Percentiles rank a stretch among this genome's conserved stretches.
Evolutionary conservation across 2,888 invertebrate species (phyloP).

Genomic region (Leptothorax acervorum): DNA sequence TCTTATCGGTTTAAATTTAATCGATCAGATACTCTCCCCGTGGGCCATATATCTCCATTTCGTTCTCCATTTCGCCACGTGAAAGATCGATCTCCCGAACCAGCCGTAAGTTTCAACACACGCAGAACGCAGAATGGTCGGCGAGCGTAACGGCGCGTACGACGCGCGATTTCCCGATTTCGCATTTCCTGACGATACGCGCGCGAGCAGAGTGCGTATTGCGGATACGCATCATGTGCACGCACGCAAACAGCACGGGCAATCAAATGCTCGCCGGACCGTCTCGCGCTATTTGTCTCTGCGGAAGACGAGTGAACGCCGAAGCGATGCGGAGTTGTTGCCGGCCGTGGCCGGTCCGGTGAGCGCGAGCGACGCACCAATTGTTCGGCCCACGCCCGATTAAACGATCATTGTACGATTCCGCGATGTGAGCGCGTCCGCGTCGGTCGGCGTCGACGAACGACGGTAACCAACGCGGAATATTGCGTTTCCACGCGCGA

Average conservation of each 20-base stretch:
- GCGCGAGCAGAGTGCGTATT: conserved; percentile 68
- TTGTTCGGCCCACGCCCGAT: conserved; percentile 85
- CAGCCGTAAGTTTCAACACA: conserved; percentile 53
- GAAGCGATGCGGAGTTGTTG: conserved; percentile 70
- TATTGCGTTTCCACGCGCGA: conserved; percentile 78
- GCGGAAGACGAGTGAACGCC: conserved; percentile 83
- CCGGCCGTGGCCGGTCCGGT: conserved; percentile 56
- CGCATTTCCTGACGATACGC: conserved; percentile 71
- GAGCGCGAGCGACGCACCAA: conserved; percentile 75
- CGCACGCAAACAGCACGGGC: conserved; percentile 83
- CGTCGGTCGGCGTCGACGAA: conserved; percentile 39
- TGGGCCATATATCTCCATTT: background rate
- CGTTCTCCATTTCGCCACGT: conserved; percentile 6
- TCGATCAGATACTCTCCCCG: conserved; percentile 6
- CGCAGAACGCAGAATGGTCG: background rate
- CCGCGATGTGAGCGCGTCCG: conserved; percentile 65
- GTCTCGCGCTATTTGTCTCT: conserved; percentile 83
- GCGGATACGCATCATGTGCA: conserved; percentile 79
- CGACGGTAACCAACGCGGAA: conserved; percentile 73
- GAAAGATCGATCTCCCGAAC: conserved; percentile 62
- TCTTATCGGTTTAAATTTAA: conserved; percentile 5
- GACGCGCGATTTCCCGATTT: conserved; percentile 71
- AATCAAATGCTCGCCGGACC: conserved; percentile 84
- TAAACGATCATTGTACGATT: conserved; percentile 84
- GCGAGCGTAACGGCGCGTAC: conserved; percentile 50